phyloP scores from a whole-genome alignment of 1,140 invertebrate genomes.

The Achatina immaculata region DNA sequence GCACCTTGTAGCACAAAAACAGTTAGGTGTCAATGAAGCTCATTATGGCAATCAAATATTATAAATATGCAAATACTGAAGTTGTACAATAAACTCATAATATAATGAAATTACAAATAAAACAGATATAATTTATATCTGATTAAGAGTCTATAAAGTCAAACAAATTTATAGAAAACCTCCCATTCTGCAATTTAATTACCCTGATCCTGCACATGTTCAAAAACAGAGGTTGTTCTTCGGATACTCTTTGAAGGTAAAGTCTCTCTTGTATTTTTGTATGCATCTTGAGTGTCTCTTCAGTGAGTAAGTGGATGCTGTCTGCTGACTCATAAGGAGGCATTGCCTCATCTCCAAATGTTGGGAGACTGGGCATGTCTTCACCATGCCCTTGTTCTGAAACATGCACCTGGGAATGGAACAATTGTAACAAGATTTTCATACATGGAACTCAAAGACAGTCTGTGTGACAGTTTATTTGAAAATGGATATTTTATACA shows the following conservation, averaged over 20 bases:
- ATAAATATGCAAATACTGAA: no score
- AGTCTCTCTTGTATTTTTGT: constrained; percentile 62
- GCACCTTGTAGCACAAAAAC: no score
- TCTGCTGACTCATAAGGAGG: constrained; percentile 24
- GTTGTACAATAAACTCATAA: no score
- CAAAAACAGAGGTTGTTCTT: constrained; percentile 43
- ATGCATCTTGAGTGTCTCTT: constrained; percentile 58
- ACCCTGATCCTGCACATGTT: constrained; percentile 32
- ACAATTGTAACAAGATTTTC: constrained; percentile 6
- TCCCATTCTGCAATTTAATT: no score
- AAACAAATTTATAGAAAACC: no score
- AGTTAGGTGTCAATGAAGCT: no score
- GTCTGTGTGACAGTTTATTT: no score
- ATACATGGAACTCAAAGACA: background rate
- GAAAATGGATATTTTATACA: no score
- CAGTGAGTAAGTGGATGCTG: constrained; percentile 50
- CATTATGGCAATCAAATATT: no score
- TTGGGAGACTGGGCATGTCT: constrained; percentile 37
- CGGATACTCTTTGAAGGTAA: constrained; percentile 52
- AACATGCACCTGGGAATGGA: constrained; percentile 55
- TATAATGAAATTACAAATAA: no score
- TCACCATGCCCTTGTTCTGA: constrained; percentile 58
- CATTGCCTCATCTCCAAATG: constrained; percentile 25
- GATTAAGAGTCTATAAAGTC: no score
- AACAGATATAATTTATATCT: no score